Evolutionary conservation across 2,888 invertebrate genomes (phyloP).

Genomic region (Temnothorax rugatulus): DNA sequence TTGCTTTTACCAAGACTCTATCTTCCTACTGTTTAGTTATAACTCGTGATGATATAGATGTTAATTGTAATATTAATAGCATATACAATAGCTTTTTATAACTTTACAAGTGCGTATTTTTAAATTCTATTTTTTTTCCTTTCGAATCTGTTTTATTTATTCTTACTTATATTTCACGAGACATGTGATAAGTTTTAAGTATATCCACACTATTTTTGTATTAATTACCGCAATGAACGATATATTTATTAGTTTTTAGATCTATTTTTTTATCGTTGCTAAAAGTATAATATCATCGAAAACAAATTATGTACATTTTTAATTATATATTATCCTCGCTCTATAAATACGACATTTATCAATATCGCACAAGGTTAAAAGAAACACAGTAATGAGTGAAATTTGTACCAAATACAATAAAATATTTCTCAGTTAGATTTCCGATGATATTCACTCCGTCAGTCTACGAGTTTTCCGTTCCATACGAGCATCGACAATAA

Average conservation of each 20-base stretch:
- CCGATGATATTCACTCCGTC: not conserved
- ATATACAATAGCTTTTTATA: not conserved
- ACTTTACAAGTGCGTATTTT: not conserved
- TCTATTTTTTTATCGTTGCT: not conserved
- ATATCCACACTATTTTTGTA: not conserved
- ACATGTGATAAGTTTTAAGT: not conserved
- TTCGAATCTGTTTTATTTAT: not conserved
- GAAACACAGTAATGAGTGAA: not conserved
- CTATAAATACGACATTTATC: not conserved
- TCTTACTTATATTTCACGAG: not conserved
- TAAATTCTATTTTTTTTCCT: not conserved
- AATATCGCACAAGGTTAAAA: not conserved
- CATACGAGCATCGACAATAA: not conserved
- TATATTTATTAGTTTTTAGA: not conserved
- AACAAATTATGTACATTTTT: not conserved
- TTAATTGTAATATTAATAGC: not conserved
- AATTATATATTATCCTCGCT: not conserved
- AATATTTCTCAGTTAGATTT: not conserved
- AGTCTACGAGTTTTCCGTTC: slow-evolving; percentile 1
- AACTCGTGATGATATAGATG: not conserved
- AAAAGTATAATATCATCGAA: not conserved
- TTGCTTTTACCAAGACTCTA: not conserved
- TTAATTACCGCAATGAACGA: not conserved
- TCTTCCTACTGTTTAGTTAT: not conserved
- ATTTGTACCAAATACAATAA: not conserved